Evolutionary conservation across 1,140 invertebrate species (phyloP).

Genomic region (Metaphire vulgaris): DNA sequence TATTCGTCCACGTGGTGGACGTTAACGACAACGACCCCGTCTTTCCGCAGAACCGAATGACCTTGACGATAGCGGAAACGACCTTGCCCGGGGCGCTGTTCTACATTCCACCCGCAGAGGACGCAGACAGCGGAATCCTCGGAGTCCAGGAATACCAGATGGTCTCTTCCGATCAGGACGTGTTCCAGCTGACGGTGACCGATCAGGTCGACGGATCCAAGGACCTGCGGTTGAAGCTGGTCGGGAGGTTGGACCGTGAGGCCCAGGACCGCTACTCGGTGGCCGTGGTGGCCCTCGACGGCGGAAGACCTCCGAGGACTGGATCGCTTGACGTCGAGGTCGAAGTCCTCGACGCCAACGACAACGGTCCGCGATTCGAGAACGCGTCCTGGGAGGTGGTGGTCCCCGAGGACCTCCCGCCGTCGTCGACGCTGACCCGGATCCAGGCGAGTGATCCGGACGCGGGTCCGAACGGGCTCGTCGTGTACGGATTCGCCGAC

Average conservation of each 20-base stretch:
- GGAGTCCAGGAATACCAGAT: constrained; percentile 19
- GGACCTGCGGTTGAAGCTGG: constrained; percentile 17
- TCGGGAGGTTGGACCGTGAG: constrained; percentile 23
- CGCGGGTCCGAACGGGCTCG: constrained; percentile 13
- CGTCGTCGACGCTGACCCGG: not conserved
- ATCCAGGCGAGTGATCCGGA: constrained; percentile 21
- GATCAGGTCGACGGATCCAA: constrained; percentile 15
- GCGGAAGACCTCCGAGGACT: constrained; percentile 17
- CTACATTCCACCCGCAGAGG: constrained; percentile 30
- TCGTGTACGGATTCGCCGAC: constrained; percentile 16
- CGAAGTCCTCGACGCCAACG: constrained; percentile 26
- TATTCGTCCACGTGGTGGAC: constrained; percentile 56
- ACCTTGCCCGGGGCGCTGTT: constrained; percentile 59
- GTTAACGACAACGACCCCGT: constrained; percentile 88
- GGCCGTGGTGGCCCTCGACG: constrained; percentile 23
- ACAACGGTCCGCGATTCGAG: constrained; percentile 24
- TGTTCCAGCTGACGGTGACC: constrained; percentile 20
- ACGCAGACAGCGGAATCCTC: constrained; percentile 19
- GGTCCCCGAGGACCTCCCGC: constrained; percentile 11
- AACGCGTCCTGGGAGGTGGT: constrained; percentile 14
- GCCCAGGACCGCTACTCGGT: constrained; percentile 29
- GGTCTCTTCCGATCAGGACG: not conserved
- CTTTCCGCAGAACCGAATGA: constrained; percentile 55
- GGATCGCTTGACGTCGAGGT: constrained; percentile 10
- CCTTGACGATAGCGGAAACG: constrained; percentile 50